Base-by-base conservation (phyloP, 2,888 invertebrate species). In the Harpalus rubripes region DNA sequence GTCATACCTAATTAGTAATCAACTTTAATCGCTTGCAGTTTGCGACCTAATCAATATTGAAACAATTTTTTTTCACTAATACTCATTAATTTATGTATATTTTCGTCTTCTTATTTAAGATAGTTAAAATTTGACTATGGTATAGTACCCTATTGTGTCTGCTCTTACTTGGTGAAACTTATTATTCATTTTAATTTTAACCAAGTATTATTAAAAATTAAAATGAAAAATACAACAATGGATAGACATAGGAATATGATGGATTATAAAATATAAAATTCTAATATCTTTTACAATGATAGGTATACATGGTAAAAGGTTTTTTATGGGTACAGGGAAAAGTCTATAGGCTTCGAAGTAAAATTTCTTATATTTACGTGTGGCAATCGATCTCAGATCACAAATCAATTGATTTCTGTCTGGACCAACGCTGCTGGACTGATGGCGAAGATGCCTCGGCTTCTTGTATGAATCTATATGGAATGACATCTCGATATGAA, bases 401-500 rank as follows among this genome's bases (percentile, higher is more conserved):
- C 44, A 74, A 81, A 68, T 68, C 56, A 22, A n/a, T 58, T 26
- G 78, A 78, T 58, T 78, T 58, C 10, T 18, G 7, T 59, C 74
- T 16, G 59, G 76, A 83, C 72, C 82, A 76, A 59, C 83, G 74
- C 83, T 74, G 83, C 61, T 76, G 59, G 26, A 58, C 72, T 58
- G 78, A 61, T 61, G 61, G 61, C 41, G 81, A 63, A 26, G 83
- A 76, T 74, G 22, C 59, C n/a, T 41, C 74, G 52, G 44, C 44
- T 68, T 68, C 81, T 52, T 52, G 44, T 52, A 12, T 12, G 44
- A 32, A 32, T 32, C 82, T 68, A 74, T 39, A 58, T 56, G 81
- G 68, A 44, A 81, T 81, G 81, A 52, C 81, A 81, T 61, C 81
- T 81, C 44, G 81, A 81, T 39, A 81, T 81, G 63, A 81, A 81